Evolutionary conservation across 2,113 vertebrate species (phyloP), one percentile per base, ranked within the genome.

Genomic region (Gambusia affinis): DNA sequence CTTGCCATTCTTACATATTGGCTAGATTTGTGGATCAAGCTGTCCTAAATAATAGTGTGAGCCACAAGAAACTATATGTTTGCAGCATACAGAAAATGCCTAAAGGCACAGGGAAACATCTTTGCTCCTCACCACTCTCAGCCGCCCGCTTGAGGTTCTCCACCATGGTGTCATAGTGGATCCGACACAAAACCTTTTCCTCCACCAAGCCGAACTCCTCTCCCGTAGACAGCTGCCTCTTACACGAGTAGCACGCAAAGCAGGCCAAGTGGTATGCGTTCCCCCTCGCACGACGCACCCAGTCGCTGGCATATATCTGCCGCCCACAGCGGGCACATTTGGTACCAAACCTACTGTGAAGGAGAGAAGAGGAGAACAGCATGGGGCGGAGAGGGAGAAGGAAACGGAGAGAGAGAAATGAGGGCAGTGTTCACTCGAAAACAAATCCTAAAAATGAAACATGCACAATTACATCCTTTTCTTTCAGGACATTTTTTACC

Each of bases 91-190:
- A 47, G 44, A 47, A 47, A 47, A 17, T 19, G 14, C 44, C 15
- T 47, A 17, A 47, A 19, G 17, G 44, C 44, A 4, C 44, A 47
- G 44, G 69, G 24, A 35, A 22, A 70, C 64, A 64, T 74, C 33
- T 60, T n/a, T 33, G 28, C 37, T 10, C 75, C 95, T 30, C 94
- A 98, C 97, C 98, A 7, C 96, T 98, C 92, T 98, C 97, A 0
- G 97, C 97, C 0, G 97, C 97, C 17, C 97, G 92, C 87, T 97
- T 98, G 83, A 99, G 97, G 94, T 98, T 98, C 92, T 99, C 98
- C 67, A 99, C 96, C 96, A 98, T 99, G 90, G 97, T 98, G 94
- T 99, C 97, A 0, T 99, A 99, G 91, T 99, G 98, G 84, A 97
- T 98, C 88, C 98, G 94, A 83, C 98, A 99, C 61, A 99, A 94